A percentile compares a stretch with the other conserved stretches of the same genome.
phyloP scores from a whole-genome alignment of 2,888 invertebrate species.

The Lepetodrilus schrolli region DNA sequence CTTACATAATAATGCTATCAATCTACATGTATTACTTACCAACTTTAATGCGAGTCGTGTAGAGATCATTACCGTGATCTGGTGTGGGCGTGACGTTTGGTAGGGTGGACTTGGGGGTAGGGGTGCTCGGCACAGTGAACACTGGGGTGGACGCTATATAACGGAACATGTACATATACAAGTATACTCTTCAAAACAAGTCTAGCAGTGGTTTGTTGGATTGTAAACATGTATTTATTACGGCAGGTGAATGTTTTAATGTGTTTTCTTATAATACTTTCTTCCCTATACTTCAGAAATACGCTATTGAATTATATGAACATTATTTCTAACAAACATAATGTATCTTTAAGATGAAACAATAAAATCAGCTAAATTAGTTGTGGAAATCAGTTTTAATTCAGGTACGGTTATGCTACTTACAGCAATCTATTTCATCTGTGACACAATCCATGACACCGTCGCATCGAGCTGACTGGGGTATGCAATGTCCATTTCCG shows the following conservation, averaged over 20 bases:
- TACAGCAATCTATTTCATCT: slow-evolving; percentile 66
- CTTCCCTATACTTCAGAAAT: no score
- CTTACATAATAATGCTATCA: no score
- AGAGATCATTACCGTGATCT: neutral
- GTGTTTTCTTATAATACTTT: no score
- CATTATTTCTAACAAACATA: neutral
- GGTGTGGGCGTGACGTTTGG: neutral
- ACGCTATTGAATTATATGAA: no score
- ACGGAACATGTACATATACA: no score
- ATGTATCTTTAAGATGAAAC: neutral
- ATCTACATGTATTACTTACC: neutral
- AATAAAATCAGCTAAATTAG: neutral
- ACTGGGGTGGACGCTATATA: slow-evolving; percentile 37
- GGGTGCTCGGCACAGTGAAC: slow-evolving; percentile 12
- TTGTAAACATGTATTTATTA: no score
- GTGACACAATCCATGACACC: slow-evolving; percentile 71
- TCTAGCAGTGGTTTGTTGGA: no score
- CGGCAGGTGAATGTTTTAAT: no score
- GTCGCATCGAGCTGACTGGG: slow-evolving; percentile 69
- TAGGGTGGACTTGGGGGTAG: neutral
- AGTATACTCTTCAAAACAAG: no score
- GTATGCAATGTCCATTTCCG: slow-evolving; percentile 71
- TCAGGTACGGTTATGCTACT: no score
- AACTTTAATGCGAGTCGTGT: neutral
- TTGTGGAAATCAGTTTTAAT: no score